These are phyloP conservation scores for Carettochelys insculpta DNA, from an alignment of 2,113 vertebrate genomes.

Conservation along the genomic window DNA sequence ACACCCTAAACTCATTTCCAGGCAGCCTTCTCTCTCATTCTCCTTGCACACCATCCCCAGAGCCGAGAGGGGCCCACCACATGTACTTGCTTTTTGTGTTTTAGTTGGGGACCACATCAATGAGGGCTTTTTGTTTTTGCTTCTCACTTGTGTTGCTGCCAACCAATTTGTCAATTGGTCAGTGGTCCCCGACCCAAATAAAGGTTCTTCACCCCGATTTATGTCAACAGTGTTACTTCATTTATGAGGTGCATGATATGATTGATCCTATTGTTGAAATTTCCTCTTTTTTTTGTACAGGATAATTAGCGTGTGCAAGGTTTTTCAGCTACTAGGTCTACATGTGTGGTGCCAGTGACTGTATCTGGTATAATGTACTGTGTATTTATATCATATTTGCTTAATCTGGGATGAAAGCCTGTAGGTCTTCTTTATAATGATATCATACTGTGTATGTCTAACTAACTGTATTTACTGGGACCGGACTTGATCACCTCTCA, in stretches of 20 bases:
- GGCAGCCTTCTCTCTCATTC: no score
- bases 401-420: background rate
- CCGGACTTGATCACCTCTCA: no score
- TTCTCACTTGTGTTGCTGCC: no score
- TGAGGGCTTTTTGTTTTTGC: no score
- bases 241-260: fast-evolving
- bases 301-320: background rate
- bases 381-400: background rate
- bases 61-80: no score
- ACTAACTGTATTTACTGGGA: background rate
- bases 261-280: background rate
- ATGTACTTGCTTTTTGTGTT: no score
- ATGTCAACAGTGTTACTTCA: background rate
- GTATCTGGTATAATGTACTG: fast-evolving
- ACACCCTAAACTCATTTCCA: no score
- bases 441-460: background rate
- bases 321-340: background rate
- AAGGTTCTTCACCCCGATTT: no score
- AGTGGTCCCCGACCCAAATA: no score
- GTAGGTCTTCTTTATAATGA: background rate
- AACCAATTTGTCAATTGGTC: no score
- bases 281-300: background rate
- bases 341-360: background rate
- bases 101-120: no score
- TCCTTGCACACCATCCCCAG: no score